Evolutionary conservation across 1,140 invertebrate species (phyloP).

Genomic region (Daktulosphaira vitifoliae): DNA sequence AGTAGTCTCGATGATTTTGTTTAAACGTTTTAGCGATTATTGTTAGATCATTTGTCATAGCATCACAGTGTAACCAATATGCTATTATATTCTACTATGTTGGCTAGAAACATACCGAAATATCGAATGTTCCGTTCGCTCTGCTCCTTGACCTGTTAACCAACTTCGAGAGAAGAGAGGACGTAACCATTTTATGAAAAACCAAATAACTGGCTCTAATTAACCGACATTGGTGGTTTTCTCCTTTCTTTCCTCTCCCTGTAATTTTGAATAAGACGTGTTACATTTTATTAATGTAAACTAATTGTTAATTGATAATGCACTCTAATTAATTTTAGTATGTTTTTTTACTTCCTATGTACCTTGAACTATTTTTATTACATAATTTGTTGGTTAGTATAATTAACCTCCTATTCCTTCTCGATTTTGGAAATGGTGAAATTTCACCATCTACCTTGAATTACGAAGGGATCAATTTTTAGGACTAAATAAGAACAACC

Average conservation of each 20-base stretch:
- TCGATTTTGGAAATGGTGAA: no score
- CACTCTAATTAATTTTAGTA: neutral
- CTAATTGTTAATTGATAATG: constrained; percentile 1
- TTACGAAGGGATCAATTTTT: no score
- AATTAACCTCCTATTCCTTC: no score
- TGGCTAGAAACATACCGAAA: constrained; percentile 20
- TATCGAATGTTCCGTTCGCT: constrained; percentile 33
- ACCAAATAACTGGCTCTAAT: constrained; percentile 29
- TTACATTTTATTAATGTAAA: constrained; percentile 7
- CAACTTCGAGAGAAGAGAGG: constrained; percentile 25
- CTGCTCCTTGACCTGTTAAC: constrained; percentile 33
- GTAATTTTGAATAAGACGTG: constrained; percentile 14
- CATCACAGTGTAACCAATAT: neutral
- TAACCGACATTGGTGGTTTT: constrained; percentile 31
- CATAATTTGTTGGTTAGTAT: neutral
- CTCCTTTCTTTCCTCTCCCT: constrained; percentile 6
- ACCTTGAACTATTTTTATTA: constrained; percentile 15
- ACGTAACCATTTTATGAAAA: constrained; percentile 29
- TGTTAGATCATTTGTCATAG: constrained; percentile 14
- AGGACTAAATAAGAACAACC: no score
- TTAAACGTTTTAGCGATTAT: no score
- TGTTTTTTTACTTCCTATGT: constrained; percentile 16
- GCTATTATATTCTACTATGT: constrained; percentile 6
- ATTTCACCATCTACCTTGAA: no score
- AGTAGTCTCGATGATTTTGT: no score